Conservation (phyloP, 2,888 invertebrate species). For the Epicampocera succincta region DNA sequence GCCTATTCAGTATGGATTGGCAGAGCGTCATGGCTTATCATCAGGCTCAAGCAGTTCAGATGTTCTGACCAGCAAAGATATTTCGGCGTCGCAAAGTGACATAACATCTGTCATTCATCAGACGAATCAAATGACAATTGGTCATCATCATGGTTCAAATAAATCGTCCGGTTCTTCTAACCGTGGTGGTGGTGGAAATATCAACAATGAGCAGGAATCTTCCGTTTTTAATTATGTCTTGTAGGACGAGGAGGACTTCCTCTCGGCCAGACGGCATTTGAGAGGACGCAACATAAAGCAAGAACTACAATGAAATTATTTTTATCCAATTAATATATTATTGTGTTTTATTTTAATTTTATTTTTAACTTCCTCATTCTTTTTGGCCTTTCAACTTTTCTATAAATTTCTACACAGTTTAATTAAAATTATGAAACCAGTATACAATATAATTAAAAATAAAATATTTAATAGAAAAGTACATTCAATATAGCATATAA, state of each 20-base stretch:
- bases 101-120: constrained; percentile 82
- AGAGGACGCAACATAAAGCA: constrained; percentile 70
- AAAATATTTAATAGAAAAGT: constrained; percentile 71
- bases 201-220: constrained; percentile 81
- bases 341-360: constrained; percentile 67
- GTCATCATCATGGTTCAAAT: constrained; percentile 79
- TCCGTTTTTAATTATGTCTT: constrained; percentile 82
- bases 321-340: constrained; percentile 60
- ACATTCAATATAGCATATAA: constrained; percentile 76
- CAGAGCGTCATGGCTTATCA: constrained; percentile 81
- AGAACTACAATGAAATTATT: constrained; percentile 80
- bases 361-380: constrained; percentile 45
- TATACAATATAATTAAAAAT: constrained; percentile 70
- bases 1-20: constrained; percentile 81
- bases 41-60: constrained; percentile 82
- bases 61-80: constrained; percentile 82
- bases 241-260: constrained; percentile 73
- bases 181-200: constrained; percentile 75
- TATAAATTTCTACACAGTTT: constrained; percentile 51
- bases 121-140: constrained; percentile 82
- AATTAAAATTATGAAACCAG: constrained; percentile 54
- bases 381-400: constrained; percentile 55
- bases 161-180: constrained; percentile 82
- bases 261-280: constrained; percentile 63
- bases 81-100: constrained; percentile 82